Conservation (phyloP, 2,797 vertebrate genomes). For the Diplodus puntazzo region DNA sequence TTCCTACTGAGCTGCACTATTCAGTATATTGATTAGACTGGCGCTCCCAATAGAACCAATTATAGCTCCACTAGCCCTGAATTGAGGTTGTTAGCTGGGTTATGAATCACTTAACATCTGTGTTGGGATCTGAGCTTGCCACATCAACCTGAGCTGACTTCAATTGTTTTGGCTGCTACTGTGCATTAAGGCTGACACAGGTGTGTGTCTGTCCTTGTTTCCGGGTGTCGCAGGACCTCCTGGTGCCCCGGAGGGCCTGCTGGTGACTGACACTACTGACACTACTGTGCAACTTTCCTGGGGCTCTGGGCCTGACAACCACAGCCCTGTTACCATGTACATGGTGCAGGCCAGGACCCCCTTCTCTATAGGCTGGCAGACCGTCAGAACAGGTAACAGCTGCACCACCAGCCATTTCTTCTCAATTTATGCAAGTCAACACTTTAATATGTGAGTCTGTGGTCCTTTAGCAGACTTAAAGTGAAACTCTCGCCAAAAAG, state of each 20-base stretch:
- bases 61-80: constrained; percentile 52
- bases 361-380: constrained; percentile 93
- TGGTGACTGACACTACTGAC: constrained; percentile 88
- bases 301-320: constrained; percentile 88
- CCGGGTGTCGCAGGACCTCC: constrained; percentile 85
- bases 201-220: constrained; percentile 59
- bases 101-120: constrained; percentile 54
- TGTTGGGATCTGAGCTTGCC: constrained; percentile 39
- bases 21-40: constrained; percentile 56
- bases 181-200: constrained; percentile 37
- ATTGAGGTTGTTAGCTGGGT: constrained; percentile 50
- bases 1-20: constrained; percentile 30
- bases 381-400: constrained; percentile 85
- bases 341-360: constrained; percentile 88
- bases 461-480: neutral
- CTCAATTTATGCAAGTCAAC: neutral
- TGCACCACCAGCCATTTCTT: neutral
- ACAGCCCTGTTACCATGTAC: constrained; percentile 90
- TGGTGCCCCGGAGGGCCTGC: constrained; percentile 88
- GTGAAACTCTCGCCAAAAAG: too few relatives aligned
- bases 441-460: neutral
- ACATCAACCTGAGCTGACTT: constrained; percentile 35
- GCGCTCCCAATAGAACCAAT: constrained; percentile 47
- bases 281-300: constrained; percentile 89
- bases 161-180: constrained; percentile 48